Base-by-base conservation (phyloP, 2,113 vertebrate species). In the Tychaedon coryphoeus region DNA sequence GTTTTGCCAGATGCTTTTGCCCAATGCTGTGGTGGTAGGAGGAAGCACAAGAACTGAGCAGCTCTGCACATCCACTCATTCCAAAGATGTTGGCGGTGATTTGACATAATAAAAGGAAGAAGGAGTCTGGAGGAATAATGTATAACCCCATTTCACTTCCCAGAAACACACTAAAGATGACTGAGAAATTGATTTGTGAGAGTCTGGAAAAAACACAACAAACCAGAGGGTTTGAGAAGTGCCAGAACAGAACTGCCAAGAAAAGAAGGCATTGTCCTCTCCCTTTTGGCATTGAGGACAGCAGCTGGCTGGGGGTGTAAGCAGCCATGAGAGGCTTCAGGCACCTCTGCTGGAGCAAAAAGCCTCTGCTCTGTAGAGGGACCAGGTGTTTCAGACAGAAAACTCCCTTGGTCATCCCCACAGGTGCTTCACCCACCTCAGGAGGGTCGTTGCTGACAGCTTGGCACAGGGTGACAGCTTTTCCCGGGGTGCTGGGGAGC, bases 81-180 rank as follows among this genome's bases (percentile, higher is more conserved):
- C 38, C 65, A 65, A 75, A 93, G n/a, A 72, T 2, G 17, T 7
- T 91, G 69, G 43, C 3, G 0, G 51, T 19, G 51, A 77, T 57
- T 85, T 78, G 65, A 50, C 4, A 2, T 56, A 67, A 89, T 64
- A 60, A 60, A 89, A 74, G 67, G 58, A 90, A 95, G 77, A 54
- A 80, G 51, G 20, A 74, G 29, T 58, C 29, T 3, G 1, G 18
- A 77, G 61, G 38, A 84, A 84, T 74, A 83, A 95, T 19, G 25
- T 36, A 90, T 65, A 60, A 75, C 34, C 38, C 80, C 47, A 24
- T 62, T 74, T 84, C 51, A 56, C 92, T 96, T 96, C 95, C 80
- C 92, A 94, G 96, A 96, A 96, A 92, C 65, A 89, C 84, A 71
- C 60, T 94, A 67, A 87, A 89, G 90, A 71, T 77, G 80, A 84